Conservation (phyloP, 2,113 vertebrate species). For the Rostratula benghalensis region DNA sequence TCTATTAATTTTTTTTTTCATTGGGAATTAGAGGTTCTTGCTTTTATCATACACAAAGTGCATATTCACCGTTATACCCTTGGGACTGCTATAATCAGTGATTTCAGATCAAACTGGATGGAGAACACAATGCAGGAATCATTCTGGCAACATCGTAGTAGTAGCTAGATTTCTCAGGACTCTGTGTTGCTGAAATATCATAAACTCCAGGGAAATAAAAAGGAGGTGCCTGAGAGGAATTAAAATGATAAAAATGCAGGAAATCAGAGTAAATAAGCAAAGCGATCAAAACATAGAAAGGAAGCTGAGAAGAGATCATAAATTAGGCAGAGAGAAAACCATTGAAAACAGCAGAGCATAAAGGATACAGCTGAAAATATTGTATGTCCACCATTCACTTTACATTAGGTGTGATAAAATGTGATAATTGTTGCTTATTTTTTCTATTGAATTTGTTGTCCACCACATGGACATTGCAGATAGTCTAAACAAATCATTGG, state of each 20-base stretch:
- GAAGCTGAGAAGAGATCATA: background rate
- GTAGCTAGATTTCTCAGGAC: background rate
- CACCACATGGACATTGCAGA: background rate
- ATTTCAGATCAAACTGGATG: background rate
- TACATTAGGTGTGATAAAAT: background rate
- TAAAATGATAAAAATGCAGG: background rate
- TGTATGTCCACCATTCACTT: background rate
- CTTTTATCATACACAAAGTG: background rate
- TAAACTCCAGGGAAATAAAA: background rate
- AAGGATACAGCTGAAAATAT: background rate
- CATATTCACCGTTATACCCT: background rate
- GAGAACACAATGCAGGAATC: background rate
- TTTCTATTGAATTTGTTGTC: background rate
- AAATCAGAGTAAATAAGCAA: background rate
- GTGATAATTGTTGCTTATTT: background rate
- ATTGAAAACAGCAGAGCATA: background rate
- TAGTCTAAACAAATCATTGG: background rate
- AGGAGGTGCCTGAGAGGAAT: background rate
- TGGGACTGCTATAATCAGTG: background rate
- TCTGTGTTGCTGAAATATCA: background rate
- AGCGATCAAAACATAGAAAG: background rate
- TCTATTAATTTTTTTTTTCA: background rate
- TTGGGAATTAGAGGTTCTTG: background rate
- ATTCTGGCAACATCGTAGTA: background rate
- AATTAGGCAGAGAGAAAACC: background rate